Evolutionary conservation across 1,140 invertebrate species (phyloP), one percentile per base, ranked within the genome.

Genomic region (Euura lappo): DNA sequence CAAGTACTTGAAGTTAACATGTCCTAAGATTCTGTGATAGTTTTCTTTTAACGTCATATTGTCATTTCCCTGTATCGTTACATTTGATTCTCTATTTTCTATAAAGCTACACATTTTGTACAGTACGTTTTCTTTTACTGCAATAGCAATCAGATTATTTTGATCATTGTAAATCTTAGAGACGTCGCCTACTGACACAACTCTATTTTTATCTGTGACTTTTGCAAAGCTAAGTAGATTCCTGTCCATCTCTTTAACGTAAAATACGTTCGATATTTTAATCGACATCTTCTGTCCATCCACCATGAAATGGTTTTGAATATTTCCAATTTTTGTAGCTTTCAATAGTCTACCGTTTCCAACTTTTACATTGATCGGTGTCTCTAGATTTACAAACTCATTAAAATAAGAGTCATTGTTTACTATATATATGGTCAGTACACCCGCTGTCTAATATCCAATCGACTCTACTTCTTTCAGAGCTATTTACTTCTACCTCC

Each of bases 1-100:
- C 11, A 77, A 60, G 71, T 75, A 74, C 6, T 77, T 67, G 65
- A 77, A 77, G 72, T 77, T 75, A 69, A 74, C 69, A 70, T 77
- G 76, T 5, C 76, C 74, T 65, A 76, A 65, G 3, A 71, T 72
- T 71, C 71, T 71, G 64, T 77, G 74, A 6, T 51, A 74, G 60
- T 76, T 75, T 72, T 76, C 74, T 68, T 75, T 75, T 67, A 68
- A n/a, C 13, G 76, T 72, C 60, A 77, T 74, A 70, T 68, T 70
- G n/a, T 69, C 45, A 28, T 42, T 64, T 64, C 28, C 43, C n/a
- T 69, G 45, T 68, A 28, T 44, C 51, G 43, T 51, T 44, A 44
- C 42, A n/a, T 44, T 8, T 28, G 67, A 68, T 28, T 70, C 45
- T 42, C n/a, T 44, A 69, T 10, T 60, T 11, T 64, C 65, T 65